phyloP scores from a whole-genome alignment of 1,140 invertebrate species.

The Drosophila varians region DNA sequence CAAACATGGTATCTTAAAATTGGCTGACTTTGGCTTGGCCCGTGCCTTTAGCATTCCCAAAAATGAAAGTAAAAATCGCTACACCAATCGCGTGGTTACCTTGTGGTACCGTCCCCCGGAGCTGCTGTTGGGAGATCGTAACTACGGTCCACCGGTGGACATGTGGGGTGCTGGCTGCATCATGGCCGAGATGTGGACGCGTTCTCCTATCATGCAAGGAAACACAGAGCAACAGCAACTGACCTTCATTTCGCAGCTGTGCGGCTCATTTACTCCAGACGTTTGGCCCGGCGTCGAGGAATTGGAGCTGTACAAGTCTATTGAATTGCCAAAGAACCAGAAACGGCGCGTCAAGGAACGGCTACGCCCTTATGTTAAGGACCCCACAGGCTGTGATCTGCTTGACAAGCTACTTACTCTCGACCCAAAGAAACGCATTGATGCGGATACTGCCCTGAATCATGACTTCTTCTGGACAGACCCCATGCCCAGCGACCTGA shows the following conservation, averaged over 20 bases:
- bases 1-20: constrained; percentile 96
- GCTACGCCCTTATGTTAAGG: constrained; percentile 96
- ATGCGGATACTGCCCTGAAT: constrained; percentile 96
- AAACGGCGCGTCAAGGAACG: constrained; percentile 96
- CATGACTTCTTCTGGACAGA: constrained; percentile 99
- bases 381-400: constrained; percentile 95
- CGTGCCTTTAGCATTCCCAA: constrained; percentile 96
- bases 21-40: constrained; percentile 97
- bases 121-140: constrained; percentile 91
- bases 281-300: constrained; percentile 98
- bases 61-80: constrained; percentile 93
- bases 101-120: constrained; percentile 98
- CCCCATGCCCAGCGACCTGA: constrained; percentile 96
- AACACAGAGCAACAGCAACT: constrained; percentile 98
- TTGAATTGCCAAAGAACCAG: constrained; percentile 95
- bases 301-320: constrained; percentile 95
- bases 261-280: constrained; percentile 97
- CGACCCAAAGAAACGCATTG: constrained; percentile 95
- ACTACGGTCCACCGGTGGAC: constrained; percentile 98
- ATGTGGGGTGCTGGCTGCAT: constrained; percentile 99
- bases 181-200: constrained; percentile 99
- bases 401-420: constrained; percentile 96
- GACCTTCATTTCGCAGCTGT: constrained; percentile 97
- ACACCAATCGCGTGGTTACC: constrained; percentile 99
- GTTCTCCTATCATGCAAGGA: constrained; percentile 95